A percentile compares a stretch with the other conserved stretches of the same genome.
phyloP scores from a whole-genome alignment of 35 echinoderm and acorn worm species.

The Lytechinus variegatus region DNA sequence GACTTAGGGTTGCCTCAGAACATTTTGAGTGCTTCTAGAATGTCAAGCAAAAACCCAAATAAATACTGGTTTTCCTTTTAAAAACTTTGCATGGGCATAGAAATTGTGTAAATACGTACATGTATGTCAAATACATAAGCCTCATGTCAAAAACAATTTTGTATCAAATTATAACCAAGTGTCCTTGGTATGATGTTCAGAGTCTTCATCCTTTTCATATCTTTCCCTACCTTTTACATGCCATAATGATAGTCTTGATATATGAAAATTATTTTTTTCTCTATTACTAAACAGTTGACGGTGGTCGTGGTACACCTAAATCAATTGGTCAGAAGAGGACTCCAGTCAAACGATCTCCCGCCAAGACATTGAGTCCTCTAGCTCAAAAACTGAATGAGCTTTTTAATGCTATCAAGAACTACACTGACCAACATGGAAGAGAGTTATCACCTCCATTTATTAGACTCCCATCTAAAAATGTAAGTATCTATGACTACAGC shows the following conservation, averaged over 20 bases:
- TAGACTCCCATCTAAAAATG: slow-evolving; percentile 92
- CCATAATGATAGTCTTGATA: background rate
- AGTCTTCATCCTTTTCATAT: too few species aligned
- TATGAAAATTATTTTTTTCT: background rate
- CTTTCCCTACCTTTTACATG: background rate
- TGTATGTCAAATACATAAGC: too few species aligned
- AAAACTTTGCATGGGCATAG: background rate
- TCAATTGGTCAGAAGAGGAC: slow-evolving; percentile 38
- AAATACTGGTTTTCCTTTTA: background rate
- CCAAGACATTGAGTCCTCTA: slow-evolving; percentile 75
- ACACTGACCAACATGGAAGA: slow-evolving; percentile 70
- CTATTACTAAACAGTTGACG: background rate
- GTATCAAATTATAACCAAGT: too few species aligned
- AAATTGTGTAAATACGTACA: background rate
- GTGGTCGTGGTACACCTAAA: slow-evolving; percentile 23
- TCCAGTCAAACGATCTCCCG: slow-evolving; percentile 53
- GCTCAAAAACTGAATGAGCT: slow-evolving; percentile 88
- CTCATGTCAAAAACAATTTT: too few species aligned
- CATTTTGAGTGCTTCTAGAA: too few species aligned
- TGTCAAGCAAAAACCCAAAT: background rate
- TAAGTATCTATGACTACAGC: slow-evolving; percentile 34
- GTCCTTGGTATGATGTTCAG: too few species aligned
- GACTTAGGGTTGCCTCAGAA: too few species aligned
- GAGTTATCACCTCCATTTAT: slow-evolving; percentile 85
- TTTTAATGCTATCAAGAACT: slow-evolving; percentile 76